phyloP scores from a whole-genome alignment of 2,113 vertebrate genomes.

The Ornithorhynchus anatinus region DNA sequence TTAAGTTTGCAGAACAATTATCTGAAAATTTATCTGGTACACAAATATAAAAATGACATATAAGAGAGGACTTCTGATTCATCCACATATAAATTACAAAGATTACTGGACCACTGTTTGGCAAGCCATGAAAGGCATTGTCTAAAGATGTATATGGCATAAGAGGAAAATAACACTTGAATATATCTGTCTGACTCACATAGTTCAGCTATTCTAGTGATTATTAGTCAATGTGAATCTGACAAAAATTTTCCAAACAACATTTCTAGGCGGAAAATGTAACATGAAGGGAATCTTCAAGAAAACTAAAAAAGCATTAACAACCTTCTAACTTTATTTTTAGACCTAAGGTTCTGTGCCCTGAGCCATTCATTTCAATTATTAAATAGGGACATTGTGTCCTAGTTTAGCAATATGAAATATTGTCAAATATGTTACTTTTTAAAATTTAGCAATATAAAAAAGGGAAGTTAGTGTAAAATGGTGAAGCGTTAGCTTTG shows the following conservation, averaged over 20 bases:
- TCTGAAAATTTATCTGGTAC: background rate
- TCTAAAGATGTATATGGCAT: background rate
- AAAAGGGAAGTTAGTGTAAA: background rate
- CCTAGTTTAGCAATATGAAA: background rate
- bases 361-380: constrained; percentile 11
- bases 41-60: no score
- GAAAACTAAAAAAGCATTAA: background rate
- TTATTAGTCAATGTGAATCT: background rate
- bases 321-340: accelerated
- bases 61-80: no score
- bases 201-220: background rate
- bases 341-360: background rate
- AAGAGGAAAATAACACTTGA: background rate
- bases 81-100: background rate
- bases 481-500: background rate
- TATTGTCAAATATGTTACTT: background rate
- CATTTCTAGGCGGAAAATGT: background rate
- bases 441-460: background rate
- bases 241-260: background rate
- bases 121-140: background rate
- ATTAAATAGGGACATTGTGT: background rate
- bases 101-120: no score
- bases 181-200: background rate
- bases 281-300: constrained; percentile 2
- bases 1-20: background rate